Conservation (phyloP, 2,797 vertebrate genomes). For the Chiloscyllium punctatum region DNA sequence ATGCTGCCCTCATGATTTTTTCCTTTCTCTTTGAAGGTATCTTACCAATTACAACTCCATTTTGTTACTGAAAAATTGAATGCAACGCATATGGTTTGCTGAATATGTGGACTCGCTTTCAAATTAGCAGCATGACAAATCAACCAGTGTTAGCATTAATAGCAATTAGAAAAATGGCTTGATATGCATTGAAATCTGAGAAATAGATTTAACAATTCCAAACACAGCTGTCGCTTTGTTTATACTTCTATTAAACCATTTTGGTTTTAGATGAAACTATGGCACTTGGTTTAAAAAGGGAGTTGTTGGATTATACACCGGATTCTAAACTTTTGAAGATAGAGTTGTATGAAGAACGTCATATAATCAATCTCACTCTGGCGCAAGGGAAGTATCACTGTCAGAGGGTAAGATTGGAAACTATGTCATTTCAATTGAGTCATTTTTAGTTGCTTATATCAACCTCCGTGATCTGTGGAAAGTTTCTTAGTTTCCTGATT, state of each 20-base stretch:
- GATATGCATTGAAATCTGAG: neutral
- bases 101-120: neutral
- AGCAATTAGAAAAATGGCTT: neutral
- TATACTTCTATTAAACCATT: neutral
- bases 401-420: neutral
- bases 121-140: conserved; percentile 9
- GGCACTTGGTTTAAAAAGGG: neutral
- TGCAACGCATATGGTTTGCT: conserved; percentile 1
- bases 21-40: neutral
- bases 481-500: neutral
- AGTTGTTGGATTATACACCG: neutral
- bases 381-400: neutral
- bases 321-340: neutral
- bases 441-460: neutral
- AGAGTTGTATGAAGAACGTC: neutral
- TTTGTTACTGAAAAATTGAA: neutral
- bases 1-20: neutral
- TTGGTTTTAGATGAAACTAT: neutral
- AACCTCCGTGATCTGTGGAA: neutral
- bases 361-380: neutral
- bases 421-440: neutral
- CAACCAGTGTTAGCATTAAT: neutral
- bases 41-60: neutral
- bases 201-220: neutral
- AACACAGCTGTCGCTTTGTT: neutral